A percentile compares a stretch with the other conserved stretches of the same genome.
Conservation (phyloP, 2,113 vertebrate species). For the Paradisaea rubra region DNA sequence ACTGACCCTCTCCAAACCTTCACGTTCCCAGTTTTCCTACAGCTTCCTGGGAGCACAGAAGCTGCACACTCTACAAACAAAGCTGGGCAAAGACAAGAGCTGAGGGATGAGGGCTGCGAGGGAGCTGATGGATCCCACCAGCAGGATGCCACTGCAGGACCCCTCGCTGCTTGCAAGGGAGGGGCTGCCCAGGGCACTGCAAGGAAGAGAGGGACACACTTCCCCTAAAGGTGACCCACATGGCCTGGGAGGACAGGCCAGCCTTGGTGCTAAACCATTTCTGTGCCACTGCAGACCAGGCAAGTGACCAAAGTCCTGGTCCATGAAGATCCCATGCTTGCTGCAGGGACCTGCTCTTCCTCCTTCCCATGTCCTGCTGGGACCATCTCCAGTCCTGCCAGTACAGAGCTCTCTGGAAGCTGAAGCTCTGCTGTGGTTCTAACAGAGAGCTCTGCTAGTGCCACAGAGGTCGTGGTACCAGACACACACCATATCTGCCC, state of each 20-base stretch:
- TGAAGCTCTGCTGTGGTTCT: background rate
- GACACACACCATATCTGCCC: accelerated
- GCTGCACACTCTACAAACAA: background rate
- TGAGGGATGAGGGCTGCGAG: background rate
- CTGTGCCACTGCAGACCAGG: too few species aligned
- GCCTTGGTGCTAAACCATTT: background rate
- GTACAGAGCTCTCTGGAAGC: background rate
- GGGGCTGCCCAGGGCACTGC: background rate
- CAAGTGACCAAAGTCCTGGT: accelerated
- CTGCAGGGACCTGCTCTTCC: background rate
- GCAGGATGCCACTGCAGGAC: background rate
- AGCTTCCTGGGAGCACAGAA: background rate
- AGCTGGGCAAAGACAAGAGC: background rate
- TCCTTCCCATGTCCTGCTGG: background rate
- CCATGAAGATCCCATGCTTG: background rate
- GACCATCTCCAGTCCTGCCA: background rate
- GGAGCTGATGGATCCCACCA: background rate
- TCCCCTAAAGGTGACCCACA: accelerated
- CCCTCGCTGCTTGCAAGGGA: background rate
- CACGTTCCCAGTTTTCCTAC: background rate
- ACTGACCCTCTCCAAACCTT: background rate
- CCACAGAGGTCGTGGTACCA: accelerated
- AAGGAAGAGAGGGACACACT: background rate
- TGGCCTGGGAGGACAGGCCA: background rate
- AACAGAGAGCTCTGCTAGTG: background rate